Conservation (phyloP, 2,113 vertebrate species). For the Melanerpes aurifrons region DNA sequence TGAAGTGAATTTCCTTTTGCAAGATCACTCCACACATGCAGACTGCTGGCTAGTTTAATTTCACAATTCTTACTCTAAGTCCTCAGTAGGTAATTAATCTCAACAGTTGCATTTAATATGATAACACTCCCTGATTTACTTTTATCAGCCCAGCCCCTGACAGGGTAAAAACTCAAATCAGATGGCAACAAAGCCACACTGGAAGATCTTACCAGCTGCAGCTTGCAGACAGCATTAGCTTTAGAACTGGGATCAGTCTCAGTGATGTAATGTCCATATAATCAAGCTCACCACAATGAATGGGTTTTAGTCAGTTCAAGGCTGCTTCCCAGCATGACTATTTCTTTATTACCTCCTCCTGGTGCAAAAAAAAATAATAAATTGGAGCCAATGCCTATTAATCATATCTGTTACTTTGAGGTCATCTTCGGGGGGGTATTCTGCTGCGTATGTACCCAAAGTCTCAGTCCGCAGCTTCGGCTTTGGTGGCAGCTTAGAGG, state of each 20-base stretch:
- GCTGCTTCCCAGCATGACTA: constrained; percentile 42
- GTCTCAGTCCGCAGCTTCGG: too few relatives aligned
- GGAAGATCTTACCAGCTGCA: constrained; percentile 18
- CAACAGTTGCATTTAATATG: not conserved
- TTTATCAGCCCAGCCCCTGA: not conserved
- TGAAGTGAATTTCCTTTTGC: not conserved
- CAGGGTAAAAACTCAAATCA: not conserved
- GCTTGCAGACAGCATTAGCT: not conserved
- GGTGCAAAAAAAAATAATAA: not conserved
- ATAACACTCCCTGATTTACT: not conserved
- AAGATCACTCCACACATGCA: not conserved
- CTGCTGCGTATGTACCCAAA: too few relatives aligned
- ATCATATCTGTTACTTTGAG: constrained; percentile 52
- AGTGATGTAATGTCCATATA: constrained; percentile 34
- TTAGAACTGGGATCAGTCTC: not conserved
- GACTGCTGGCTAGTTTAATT: not conserved
- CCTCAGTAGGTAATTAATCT: not conserved
- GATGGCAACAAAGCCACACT: not conserved
- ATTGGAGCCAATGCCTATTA: constrained; percentile 30
- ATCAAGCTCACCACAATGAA: constrained; percentile 45
- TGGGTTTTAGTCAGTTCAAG: constrained; percentile 27
- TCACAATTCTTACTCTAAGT: not conserved
- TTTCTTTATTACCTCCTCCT: constrained; percentile 39
- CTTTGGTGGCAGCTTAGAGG: too few relatives aligned
- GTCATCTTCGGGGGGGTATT: too few relatives aligned